Evolutionary conservation across 1,140 invertebrate genomes (phyloP).

Genomic region (Drosophila mojavensis): DNA sequence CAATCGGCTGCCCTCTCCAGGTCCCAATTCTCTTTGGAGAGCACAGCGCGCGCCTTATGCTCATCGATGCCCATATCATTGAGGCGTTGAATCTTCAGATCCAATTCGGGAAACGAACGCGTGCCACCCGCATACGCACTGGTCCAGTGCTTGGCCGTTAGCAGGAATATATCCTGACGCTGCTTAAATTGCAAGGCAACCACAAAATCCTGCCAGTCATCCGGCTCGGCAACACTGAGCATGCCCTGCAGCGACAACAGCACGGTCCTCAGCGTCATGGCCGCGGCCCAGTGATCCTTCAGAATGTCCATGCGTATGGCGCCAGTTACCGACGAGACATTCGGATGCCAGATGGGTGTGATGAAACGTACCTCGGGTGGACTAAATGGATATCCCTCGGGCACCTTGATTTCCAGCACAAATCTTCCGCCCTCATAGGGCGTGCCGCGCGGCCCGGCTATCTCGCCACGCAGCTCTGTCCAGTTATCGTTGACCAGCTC

Average conservation of each 20-base stretch:
- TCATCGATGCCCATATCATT: constrained; percentile 95
- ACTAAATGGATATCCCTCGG: constrained; percentile 99
- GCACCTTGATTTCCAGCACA: constrained; percentile 97
- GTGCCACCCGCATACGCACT: constrained; percentile 96
- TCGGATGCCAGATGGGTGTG: constrained; percentile 99
- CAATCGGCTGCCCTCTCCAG: constrained; percentile 94
- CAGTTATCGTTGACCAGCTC: constrained; percentile 96
- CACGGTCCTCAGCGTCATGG: constrained; percentile 98
- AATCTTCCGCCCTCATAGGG: constrained; percentile 98
- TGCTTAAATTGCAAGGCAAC: constrained; percentile 98
- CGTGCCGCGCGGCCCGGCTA: constrained; percentile 96
- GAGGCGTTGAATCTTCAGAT: constrained; percentile 92
- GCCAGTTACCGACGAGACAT: constrained; percentile 99
- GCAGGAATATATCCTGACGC: constrained; percentile 92
- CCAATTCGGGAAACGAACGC: constrained; percentile 89
- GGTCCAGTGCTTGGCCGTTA: constrained; percentile 98
- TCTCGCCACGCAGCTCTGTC: constrained; percentile 95
- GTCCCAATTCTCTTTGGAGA: constrained; percentile 96
- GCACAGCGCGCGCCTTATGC: constrained; percentile 91
- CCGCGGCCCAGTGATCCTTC: constrained; percentile 99
- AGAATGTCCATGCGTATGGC: constrained; percentile 99
- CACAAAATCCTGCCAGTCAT: constrained; percentile 98
- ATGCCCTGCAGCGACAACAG: constrained; percentile 96
- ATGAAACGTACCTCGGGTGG: constrained; percentile 98
- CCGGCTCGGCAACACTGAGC: constrained; percentile 96